A percentile compares a stretch with the other conserved stretches of the same genome.
Evolutionary conservation across 2,797 vertebrate genomes (phyloP).

Genomic region (Echeneis naucrates): DNA sequence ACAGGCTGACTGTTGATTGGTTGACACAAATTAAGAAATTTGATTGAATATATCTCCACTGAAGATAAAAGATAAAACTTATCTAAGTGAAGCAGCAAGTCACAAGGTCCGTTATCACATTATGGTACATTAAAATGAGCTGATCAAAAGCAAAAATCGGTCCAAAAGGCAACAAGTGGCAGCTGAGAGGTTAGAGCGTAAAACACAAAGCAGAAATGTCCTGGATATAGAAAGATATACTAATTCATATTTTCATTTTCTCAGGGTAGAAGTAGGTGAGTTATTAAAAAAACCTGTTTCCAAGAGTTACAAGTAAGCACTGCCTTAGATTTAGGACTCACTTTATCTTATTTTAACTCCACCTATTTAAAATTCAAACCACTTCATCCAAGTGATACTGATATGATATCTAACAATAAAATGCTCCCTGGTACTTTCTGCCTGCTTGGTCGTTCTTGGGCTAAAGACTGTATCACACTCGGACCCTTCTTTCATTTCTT

Average conservation of each 20-base stretch:
- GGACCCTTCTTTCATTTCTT: constrained; percentile 5
- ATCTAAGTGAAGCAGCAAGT: constrained; percentile 33
- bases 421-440: not conserved
- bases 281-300: constrained; percentile 35
- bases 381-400: not conserved
- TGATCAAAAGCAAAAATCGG: constrained; percentile 19
- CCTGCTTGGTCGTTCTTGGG: not conserved
- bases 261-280: constrained; percentile 3
- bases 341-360: not conserved
- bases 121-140: not conserved
- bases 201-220: constrained; percentile 28
- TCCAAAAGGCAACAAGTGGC: constrained; percentile 55
- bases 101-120: constrained; percentile 23
- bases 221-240: constrained; percentile 20
- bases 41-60: not conserved
- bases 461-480: not conserved
- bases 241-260: constrained; percentile 26
- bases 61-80: not conserved
- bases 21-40: not conserved
- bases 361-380: not conserved
- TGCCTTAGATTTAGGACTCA: constrained; percentile 5
- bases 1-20: not conserved
- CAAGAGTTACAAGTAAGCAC: constrained; percentile 35
- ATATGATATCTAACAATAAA: not conserved
- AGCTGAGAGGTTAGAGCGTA: constrained; percentile 45